Evolutionary conservation across 2,797 vertebrate species (phyloP).

Genomic region (Myotis myotis): DNA sequence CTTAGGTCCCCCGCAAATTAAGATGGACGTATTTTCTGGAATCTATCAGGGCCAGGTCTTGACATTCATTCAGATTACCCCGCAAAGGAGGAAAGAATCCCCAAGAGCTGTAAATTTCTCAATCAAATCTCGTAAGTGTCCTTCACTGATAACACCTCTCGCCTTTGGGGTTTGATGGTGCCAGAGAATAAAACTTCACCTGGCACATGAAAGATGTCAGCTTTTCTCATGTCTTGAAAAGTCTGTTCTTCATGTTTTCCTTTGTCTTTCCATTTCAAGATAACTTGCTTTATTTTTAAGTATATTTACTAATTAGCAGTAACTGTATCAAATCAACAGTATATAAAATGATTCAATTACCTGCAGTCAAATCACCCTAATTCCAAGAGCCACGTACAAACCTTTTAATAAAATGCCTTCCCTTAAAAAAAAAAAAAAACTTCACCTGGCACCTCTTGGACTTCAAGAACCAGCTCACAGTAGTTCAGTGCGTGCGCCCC

Average conservation of each 20-base stretch:
- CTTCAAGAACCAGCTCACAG: background rate
- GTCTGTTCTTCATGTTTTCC: background rate
- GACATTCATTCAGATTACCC: conserved; percentile 81
- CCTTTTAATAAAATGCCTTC: background rate
- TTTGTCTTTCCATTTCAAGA: background rate
- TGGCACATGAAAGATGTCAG: background rate
- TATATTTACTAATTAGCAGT: background rate
- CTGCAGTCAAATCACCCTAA: background rate
- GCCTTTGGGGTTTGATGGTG: conserved; percentile 70
- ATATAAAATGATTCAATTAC: background rate
- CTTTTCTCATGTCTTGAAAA: background rate
- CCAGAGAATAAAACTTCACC: conserved; percentile 11
- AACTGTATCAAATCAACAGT: background rate
- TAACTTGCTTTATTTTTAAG: conserved; percentile 11
- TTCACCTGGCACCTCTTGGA: conserved; percentile 18
- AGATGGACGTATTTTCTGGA: conserved; percentile 81
- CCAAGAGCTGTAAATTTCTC: conserved; percentile 83
- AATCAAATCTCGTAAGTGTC: conserved; percentile 79
- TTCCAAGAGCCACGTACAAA: background rate
- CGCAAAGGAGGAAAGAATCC: conserved; percentile 84
- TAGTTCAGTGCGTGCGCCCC: conserved; percentile 19
- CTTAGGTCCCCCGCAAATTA: conserved; percentile 72
- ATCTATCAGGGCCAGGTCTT: conserved; percentile 79
- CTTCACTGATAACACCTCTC: conserved; percentile 75
- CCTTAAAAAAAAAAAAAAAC: background rate